phyloP scores from a whole-genome alignment of 1,140 invertebrate species.

The Galleria mellonella region DNA sequence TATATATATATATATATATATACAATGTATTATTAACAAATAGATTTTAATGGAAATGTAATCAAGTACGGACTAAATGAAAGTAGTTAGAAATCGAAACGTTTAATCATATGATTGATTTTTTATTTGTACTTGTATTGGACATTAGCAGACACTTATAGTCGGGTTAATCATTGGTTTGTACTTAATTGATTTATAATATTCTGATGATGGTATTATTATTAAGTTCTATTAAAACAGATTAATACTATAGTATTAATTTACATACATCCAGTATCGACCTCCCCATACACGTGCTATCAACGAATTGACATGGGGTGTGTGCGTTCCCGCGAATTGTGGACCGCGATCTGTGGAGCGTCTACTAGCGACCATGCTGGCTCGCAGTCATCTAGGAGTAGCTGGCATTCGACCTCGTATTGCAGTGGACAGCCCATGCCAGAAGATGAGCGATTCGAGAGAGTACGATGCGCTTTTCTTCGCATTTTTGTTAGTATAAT shows the following conservation, averaged over 20 bases:
- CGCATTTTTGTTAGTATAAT: constrained; percentile 63
- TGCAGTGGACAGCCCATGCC: constrained; percentile 41
- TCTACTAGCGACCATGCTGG: constrained; percentile 59
- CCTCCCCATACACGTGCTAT: constrained; percentile 50
- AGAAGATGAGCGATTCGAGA: constrained; percentile 31
- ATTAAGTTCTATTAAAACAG: too few relatives aligned
- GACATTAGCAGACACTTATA: too few relatives aligned
- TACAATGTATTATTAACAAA: too few relatives aligned
- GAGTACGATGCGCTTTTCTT: constrained; percentile 46
- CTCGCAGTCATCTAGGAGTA: constrained; percentile 53
- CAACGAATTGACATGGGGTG: constrained; percentile 70
- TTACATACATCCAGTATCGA: constrained; percentile 36
- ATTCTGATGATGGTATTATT: too few relatives aligned
- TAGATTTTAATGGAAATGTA: too few relatives aligned
- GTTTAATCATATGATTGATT: too few relatives aligned
- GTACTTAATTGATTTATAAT: too few relatives aligned
- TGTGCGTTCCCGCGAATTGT: constrained; percentile 74
- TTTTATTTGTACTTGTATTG: too few relatives aligned
- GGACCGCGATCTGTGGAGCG: constrained; percentile 56
- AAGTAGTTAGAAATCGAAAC: too few relatives aligned
- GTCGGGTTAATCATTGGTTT: too few relatives aligned
- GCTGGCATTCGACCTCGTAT: constrained; percentile 59
- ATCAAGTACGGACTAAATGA: too few relatives aligned
- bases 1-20: too few relatives aligned
- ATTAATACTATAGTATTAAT: constrained; percentile 5